A percentile compares a stretch with the other conserved stretches of the same genome.
These are phyloP conservation scores for Diploptera punctata DNA, from an alignment of 2,888 invertebrate genomes.

Conservation along the genomic window DNA sequence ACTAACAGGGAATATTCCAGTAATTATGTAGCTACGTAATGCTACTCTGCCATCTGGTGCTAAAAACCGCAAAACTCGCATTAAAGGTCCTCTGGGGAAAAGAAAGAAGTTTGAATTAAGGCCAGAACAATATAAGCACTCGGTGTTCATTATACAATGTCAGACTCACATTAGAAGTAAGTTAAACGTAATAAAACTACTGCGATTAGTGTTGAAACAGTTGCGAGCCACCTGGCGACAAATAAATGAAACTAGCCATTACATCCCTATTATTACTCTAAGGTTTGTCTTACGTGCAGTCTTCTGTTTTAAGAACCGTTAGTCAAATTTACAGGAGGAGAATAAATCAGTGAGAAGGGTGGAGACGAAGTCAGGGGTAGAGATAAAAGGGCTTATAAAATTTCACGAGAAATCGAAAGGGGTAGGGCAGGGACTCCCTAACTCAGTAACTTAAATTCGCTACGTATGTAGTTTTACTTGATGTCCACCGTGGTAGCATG, in stretches of 20 bases:
- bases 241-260: constrained; percentile 1
- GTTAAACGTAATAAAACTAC: background rate
- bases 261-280: no score
- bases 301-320: no score
- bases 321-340: no score
- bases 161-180: constrained; percentile 11
- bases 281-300: no score
- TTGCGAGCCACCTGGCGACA: background rate
- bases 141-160: background rate
- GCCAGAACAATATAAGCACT: constrained; percentile 4
- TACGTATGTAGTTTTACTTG: no score
- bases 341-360: no score
- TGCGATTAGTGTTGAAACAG: background rate
- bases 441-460: no score
- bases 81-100: constrained; percentile 31
- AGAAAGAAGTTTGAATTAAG: constrained; percentile 12
- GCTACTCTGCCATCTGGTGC: constrained; percentile 30
- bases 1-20: background rate
- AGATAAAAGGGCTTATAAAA: no score
- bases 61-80: constrained; percentile 36
- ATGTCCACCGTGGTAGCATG: no score
- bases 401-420: no score
- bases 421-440: no score
- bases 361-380: no score
- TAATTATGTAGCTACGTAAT: constrained; percentile 16